Base-by-base conservation (phyloP, 1,140 invertebrate genomes). In the Drosophila subobscura region DNA sequence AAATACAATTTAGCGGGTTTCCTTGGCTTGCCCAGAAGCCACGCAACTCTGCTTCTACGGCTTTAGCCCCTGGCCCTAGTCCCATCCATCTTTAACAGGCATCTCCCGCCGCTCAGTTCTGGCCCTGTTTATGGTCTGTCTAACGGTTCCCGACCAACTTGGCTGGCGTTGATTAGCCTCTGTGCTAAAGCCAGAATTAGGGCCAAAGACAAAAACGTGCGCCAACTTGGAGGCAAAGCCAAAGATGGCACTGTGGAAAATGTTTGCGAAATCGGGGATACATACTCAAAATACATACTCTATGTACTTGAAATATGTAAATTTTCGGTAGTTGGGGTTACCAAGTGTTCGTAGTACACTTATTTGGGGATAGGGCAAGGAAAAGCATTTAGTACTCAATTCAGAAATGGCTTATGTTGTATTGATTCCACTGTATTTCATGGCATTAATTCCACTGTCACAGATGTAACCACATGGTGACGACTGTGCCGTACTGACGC, bases 1-100 rank as follows among this genome's bases (percentile, higher is more conserved):
- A 85, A 85, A 85, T 86, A 85, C 86, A 85, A 85, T 85, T 85
- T 86, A 86, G 80, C 81, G 80, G 80, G 86, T 83, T 80, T 79
- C 80, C 73, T 85, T 64, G 72, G 58, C 45, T 49, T 54, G 47
- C 60, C 60, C 73, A 58, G 46, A 75, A 67, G 55, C 70, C 57
- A 71, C 56, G 40, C 47, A 46, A 56, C 22, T 37, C 33, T 37
- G 10, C 10, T 3, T 12, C 10, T 12, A 37, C 4, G 33, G 33
- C 10, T 37, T 37, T 59, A 59, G 49, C 44, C 33, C 51, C 10
- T 12, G 3, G 33, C 10, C 29, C 3, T 33, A 33, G 29, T 42
- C 46, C 47, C 51, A 40, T 45, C 58, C 27, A 59, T 51, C 45
- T 14, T 55, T 50, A 7, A 16, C 45, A 46, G 25, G 14, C 42